phyloP scores from a whole-genome alignment of 1,140 invertebrate genomes.

The Whitmania pigra region DNA sequence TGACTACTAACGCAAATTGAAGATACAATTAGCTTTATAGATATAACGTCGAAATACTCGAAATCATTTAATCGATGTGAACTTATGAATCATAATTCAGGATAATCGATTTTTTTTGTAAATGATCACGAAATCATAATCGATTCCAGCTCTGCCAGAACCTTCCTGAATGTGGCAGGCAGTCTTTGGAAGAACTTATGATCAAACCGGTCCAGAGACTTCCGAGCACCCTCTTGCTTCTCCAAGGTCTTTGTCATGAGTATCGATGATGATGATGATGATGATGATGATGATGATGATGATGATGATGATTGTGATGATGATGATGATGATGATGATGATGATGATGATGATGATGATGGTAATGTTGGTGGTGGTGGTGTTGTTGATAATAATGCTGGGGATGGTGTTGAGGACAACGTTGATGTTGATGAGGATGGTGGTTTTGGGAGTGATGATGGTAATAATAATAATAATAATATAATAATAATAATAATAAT shows the following conservation, averaged over 20 bases:
- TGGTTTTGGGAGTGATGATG: neutral
- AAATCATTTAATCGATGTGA: no score
- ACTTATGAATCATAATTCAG: no score
- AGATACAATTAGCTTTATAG: no score
- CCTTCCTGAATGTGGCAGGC: conserved; percentile 77
- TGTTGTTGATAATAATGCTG: no score
- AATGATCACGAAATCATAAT: neutral
- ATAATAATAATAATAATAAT: no score
- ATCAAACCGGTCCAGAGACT: conserved; percentile 91
- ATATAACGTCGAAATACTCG: no score
- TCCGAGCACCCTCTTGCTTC: conserved; percentile 79
- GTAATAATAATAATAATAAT: neutral
- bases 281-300: neutral
- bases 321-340: conserved; percentile 7
- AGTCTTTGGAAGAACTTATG: conserved; percentile 81
- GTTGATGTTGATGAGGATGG: neutral
- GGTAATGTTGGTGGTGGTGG: neutral
- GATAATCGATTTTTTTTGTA: no score
- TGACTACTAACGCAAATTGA: no score
- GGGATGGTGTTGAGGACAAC: neutral
- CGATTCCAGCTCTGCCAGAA: conserved; percentile 25
- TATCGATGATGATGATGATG: conserved; percentile 9
- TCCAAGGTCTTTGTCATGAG: conserved; percentile 36
- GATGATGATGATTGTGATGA: neutral
- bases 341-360: neutral